phyloP scores from a whole-genome alignment of 2,797 vertebrate species.

The Artibeus lituratus region DNA sequence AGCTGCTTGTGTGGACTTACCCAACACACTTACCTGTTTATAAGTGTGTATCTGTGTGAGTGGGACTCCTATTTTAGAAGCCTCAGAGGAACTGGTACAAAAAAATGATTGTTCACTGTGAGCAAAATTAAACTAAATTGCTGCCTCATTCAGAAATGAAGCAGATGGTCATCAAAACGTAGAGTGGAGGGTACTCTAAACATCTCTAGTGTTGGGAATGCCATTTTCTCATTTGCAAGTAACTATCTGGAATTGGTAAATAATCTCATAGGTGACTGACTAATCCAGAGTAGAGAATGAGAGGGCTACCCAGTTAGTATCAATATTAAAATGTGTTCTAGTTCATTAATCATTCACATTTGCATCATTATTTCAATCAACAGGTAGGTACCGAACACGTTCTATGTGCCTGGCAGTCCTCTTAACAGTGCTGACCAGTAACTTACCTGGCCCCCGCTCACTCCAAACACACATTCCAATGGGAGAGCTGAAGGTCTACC shows the following conservation, averaged over 20 bases:
- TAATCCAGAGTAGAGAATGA: conserved; percentile 32
- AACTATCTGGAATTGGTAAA: conserved; percentile 56
- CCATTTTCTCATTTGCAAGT: conserved; percentile 49
- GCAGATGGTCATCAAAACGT: conserved; percentile 40
- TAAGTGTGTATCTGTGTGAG: background rate
- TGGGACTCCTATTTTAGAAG: background rate
- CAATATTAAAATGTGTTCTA: conserved; percentile 8
- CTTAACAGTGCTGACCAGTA: background rate
- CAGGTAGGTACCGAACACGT: background rate
- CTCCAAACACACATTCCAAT: background rate
- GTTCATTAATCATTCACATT: conserved; percentile 44
- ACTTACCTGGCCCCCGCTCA: background rate
- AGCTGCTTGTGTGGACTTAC: background rate
- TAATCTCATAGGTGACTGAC: conserved; percentile 26
- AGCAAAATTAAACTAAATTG: conserved; percentile 52
- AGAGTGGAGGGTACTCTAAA: background rate
- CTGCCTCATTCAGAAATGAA: conserved; percentile 43
- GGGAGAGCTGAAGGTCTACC: background rate
- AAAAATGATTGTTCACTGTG: conserved; percentile 4
- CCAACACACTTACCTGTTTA: background rate
- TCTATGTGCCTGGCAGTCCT: background rate
- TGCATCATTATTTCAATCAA: conserved; percentile 41
- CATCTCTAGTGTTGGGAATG: background rate
- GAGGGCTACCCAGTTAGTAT: conserved; percentile 35
- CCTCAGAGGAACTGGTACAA: background rate